Conservation (phyloP, 2,797 vertebrate genomes). For the Pyrocephalus nanus region DNA sequence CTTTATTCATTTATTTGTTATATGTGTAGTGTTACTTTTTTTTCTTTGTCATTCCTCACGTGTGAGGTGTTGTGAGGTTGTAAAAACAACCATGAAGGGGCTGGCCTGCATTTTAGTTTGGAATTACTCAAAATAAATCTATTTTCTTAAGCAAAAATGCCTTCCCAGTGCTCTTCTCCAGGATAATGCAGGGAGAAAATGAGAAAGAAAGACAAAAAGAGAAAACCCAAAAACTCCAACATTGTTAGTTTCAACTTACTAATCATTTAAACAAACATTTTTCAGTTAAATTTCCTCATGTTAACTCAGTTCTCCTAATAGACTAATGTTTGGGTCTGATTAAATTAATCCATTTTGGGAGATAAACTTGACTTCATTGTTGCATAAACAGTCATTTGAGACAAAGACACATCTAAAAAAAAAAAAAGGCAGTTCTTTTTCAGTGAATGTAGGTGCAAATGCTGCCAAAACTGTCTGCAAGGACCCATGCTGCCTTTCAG, state of each 20-base stretch:
- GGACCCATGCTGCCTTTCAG: constrained; percentile 2
- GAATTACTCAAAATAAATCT: not conserved
- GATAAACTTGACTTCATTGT: not conserved
- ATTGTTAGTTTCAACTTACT: not conserved
- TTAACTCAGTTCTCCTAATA: not conserved
- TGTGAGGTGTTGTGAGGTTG: not conserved
- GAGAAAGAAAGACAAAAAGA: not conserved
- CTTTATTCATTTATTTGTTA: not conserved
- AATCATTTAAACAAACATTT: not conserved
- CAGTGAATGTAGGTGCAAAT: not conserved
- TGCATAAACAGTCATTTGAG: not conserved
- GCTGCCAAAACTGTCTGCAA: constrained; percentile 14
- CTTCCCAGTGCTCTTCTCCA: not conserved
- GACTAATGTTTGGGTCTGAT: not conserved
- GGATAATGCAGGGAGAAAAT: not conserved
- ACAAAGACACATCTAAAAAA: not conserved
- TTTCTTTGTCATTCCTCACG: not conserved
- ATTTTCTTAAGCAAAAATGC: not conserved
- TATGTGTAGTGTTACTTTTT: not conserved
- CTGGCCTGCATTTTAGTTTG: not conserved
- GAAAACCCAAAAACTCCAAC: not conserved
- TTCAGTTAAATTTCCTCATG: not conserved
- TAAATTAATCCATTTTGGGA: not conserved
- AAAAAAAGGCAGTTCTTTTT: not conserved
- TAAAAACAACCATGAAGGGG: not conserved